Base-by-base conservation (phyloP, 2,113 vertebrate genomes). In the Chinchilla lanigera region DNA sequence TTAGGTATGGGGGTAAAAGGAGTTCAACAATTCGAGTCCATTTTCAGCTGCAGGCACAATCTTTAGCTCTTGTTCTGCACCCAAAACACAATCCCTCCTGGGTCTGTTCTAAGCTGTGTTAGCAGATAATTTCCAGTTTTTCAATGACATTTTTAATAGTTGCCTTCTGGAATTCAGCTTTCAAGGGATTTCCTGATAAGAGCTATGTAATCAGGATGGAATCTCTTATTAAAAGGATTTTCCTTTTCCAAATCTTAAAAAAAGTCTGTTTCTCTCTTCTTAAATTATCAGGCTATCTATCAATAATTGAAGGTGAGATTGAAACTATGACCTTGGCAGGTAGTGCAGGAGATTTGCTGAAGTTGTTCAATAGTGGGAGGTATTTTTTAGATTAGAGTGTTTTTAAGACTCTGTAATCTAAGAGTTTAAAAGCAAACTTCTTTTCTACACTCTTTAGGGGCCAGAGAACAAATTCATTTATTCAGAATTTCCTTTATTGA, bases 221-320 rank as follows among this genome's bases (percentile, higher is more conserved):
- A 97, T 98, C 97, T 98, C 95, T 97, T 97, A 97, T 95, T 97
- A 95, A 97, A 97, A 96, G 94, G 92, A 96, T 95, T 97, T 98
- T 93, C 54, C 63, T 97, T 98, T 96, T 91, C 92, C 95, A 97
- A 97, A 96, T 89, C 97, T 97, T 86, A 54, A 96, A 95, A 91
- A 97, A 96, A 58, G 71, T 92, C 92, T 96, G 65, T 97, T 97
- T 97, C 75, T 97, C 87, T 97, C 94, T 97, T 98, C 95, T 94
- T n/a, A 95, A 95, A 96, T 96, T 97, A 97, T 97, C 96, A 97
- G 95, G 92, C 95, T 93, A 90, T 97, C 97, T 96, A 95, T 97
- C 96, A 97, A 96, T 98, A 97, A 98, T 97, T 97, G 97, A 97
- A 97, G 95, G 95, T 96, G 92, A 97, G 97, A 97, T 97, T 73